Evolutionary conservation across 1,140 invertebrate species (phyloP), one percentile per base, ranked within the genome.

Genomic region (Drosophila nikananu): DNA sequence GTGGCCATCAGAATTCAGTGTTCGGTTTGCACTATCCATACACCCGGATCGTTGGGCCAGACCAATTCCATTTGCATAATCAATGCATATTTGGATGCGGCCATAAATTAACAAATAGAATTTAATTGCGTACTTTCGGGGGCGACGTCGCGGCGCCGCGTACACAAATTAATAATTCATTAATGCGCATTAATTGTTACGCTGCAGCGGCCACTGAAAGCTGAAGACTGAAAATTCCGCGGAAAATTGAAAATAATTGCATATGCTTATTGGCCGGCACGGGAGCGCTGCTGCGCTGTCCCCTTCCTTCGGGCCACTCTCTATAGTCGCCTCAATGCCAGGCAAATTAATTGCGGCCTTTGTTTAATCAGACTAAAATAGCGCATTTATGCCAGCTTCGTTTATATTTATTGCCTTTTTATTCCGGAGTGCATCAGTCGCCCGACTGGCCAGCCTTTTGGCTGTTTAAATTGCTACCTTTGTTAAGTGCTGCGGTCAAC

Each of bases 21-120:
- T 13, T n/a, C 46, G 19, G 27, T 59, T 63, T 19, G 15, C 52
- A 49, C 55, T 13, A 37, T 13, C 12, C 35, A 13, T 37, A 7
- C 30, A 46, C 46, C 57, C 46, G 49, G 58, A 21, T 57, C 23
- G 49, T 13, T 64, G 51, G 49, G 49, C 60, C 61, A 77, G 63
- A 57, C 68, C 84, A 78, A 81, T 84, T 83, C 81, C 84, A 87
- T 87, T 87, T 87, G 84, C 81, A 87, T 89, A 87, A 87, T 87
- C 84, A 89, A 87, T 89, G 84, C 84, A 87, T 87, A 89, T 87
- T 83, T 83, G 84, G 80, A 66, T 71, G 80, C 65, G 58, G 70
- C 81, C 68, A 89, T 89, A 89, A 87, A 87, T 87, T 89, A 87
- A 89, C 84, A 87, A 87, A 87, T 87, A 87, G 84, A 87, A 89